Conservation (phyloP, 2,888 invertebrate genomes). For the Tinea trinotella region DNA sequence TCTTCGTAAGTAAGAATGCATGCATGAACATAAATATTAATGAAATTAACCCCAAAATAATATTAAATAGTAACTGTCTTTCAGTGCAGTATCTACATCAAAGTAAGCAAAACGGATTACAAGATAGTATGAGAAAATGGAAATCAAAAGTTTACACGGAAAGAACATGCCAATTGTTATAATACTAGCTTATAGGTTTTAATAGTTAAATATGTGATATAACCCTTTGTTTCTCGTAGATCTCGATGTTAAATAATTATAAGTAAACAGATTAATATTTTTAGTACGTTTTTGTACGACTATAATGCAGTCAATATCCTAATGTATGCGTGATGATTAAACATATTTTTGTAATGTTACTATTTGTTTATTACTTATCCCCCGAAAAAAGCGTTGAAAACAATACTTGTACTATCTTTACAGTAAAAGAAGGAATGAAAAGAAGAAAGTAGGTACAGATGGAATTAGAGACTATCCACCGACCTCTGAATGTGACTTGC, state of each 20-base stretch:
- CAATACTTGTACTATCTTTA: too few species aligned
- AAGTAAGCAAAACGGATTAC: constrained; percentile 39
- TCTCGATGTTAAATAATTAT: constrained; percentile 10
- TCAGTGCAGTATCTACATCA: constrained; percentile 60
- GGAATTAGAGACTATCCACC: too few species aligned
- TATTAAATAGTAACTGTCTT: constrained; percentile 52
- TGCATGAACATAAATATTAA: constrained; percentile 30
- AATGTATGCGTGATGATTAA: constrained; percentile 1
- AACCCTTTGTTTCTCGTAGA: not conserved
- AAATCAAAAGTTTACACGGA: constrained; percentile 44
- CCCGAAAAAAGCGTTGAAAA: too few species aligned
- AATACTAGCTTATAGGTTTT: constrained; percentile 23
- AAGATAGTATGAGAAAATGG: constrained; percentile 42
- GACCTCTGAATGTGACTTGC: too few species aligned
- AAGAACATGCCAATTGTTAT: constrained; percentile 61
- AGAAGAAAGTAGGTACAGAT: too few species aligned
- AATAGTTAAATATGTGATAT: not conserved
- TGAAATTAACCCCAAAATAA: constrained; percentile 31
- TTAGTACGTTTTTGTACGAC: too few species aligned
- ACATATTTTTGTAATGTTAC: not conserved
- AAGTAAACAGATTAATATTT: not conserved
- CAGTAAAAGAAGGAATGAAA: too few species aligned
- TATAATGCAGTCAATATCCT: not conserved
- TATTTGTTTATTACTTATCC: not conserved
- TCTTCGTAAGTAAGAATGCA: constrained; percentile 62